A percentile compares a stretch with the other conserved stretches of the same genome.
phyloP scores from a whole-genome alignment of 2,888 invertebrate species.

The Stenoptilia bipunctidactyla region DNA sequence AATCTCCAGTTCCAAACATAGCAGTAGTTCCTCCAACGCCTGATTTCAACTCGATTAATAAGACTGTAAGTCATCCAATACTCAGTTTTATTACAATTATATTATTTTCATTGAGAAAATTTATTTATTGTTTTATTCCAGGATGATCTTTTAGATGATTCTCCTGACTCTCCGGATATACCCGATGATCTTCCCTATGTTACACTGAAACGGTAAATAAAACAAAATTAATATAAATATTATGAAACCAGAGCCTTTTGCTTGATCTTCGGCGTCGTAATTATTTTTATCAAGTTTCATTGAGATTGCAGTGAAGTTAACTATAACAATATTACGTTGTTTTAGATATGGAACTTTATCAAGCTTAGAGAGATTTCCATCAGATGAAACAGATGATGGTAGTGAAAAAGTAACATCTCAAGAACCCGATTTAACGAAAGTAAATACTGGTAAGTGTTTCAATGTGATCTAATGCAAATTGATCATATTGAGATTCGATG shows the following conservation, averaged over 20 bases:
- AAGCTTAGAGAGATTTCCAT: slow-evolving; percentile 77
- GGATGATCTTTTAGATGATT: slow-evolving; percentile 73
- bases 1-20: slow-evolving; percentile 75
- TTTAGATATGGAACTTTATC: slow-evolving; percentile 78
- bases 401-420: slow-evolving; percentile 56
- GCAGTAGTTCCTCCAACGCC: slow-evolving; percentile 83
- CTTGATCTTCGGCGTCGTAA: too few relatives aligned
- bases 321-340: too few relatives aligned
- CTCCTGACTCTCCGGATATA: slow-evolving; percentile 76
- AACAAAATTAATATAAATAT: not conserved
- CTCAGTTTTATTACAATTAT: slow-evolving; percentile 2
- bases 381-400: slow-evolving; percentile 73
- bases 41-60: slow-evolving; percentile 61
- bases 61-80: slow-evolving; percentile 66
- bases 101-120: slow-evolving; percentile 3
- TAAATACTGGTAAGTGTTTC: slow-evolving; percentile 33
- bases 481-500: too few relatives aligned
- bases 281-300: too few relatives aligned
- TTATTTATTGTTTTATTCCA: slow-evolving; percentile 27
- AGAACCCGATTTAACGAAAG: slow-evolving; percentile 43
- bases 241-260: too few relatives aligned
- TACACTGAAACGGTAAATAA: slow-evolving; percentile 71
- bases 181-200: slow-evolving; percentile 82
- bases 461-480: too few relatives aligned
- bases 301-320: too few relatives aligned